Evolutionary conservation across 2,888 invertebrate genomes (phyloP).

Genomic region (Agelastica alni): DNA sequence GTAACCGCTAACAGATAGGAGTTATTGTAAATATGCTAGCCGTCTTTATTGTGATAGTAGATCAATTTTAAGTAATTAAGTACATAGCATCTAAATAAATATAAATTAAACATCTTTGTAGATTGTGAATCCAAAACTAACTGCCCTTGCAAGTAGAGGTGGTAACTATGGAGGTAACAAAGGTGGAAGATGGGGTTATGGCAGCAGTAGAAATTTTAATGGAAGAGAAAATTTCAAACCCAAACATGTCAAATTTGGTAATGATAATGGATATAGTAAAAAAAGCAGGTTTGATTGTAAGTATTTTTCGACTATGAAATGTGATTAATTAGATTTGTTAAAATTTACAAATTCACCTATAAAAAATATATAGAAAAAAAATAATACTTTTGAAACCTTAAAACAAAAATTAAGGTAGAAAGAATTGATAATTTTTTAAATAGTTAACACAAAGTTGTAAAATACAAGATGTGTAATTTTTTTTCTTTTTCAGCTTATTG

Average conservation of each 20-base stretch:
- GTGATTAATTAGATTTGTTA: neutral
- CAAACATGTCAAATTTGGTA: slow-evolving; percentile 24
- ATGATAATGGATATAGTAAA: slow-evolving; percentile 20
- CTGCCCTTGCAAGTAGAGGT: slow-evolving; percentile 72
- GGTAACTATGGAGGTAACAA: slow-evolving; percentile 62
- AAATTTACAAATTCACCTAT: neutral
- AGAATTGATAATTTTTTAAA: neutral
- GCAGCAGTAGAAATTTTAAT: slow-evolving; percentile 4
- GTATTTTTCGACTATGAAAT: slow-evolving; percentile 2
- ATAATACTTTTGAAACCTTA: no score
- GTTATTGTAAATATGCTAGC: no score
- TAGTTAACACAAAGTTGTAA: neutral
- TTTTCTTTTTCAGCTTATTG: slow-evolving; percentile 4
- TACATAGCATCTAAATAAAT: no score
- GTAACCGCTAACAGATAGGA: no score
- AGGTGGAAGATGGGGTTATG: slow-evolving; percentile 54
- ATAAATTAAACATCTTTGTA: no score
- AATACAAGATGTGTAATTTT: no score
- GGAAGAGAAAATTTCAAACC: slow-evolving; percentile 23
- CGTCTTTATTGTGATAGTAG: no score
- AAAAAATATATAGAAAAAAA: neutral
- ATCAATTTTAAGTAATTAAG: no score
- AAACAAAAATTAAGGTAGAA: neutral
- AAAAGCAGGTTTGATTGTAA: slow-evolving; percentile 19
- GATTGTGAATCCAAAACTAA: slow-evolving; percentile 83